Percentiles rank a stretch among this genome's conserved stretches.
phyloP scores from a whole-genome alignment of 2,888 invertebrate species.

The Pammene fasciana region DNA sequence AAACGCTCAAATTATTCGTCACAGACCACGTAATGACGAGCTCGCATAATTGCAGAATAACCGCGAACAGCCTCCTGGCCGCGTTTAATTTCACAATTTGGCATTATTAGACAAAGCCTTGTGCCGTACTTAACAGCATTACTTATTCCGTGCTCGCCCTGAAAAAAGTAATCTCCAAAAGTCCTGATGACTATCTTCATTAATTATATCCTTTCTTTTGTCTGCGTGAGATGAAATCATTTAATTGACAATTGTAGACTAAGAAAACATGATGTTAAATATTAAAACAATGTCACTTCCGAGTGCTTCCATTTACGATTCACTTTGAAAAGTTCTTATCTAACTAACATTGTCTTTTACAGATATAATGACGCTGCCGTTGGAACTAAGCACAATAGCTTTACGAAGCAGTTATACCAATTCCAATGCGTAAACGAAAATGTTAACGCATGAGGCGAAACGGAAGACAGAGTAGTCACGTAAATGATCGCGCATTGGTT shows the following conservation, averaged over 20 bases:
- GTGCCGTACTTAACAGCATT: constrained; percentile 23
- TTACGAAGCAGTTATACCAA: constrained; percentile 45
- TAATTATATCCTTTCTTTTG: constrained; percentile 25
- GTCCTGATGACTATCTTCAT: constrained; percentile 30
- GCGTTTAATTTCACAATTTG: constrained; percentile 75
- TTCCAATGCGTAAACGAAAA: constrained; percentile 58
- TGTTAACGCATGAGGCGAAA: constrained; percentile 72
- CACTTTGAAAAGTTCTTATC: neutral
- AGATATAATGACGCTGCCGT: constrained; percentile 63
- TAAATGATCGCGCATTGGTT: constrained; percentile 68
- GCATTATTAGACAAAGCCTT: constrained; percentile 48
- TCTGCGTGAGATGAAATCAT: neutral
- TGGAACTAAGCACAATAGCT: constrained; percentile 49
- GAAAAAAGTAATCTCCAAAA: constrained; percentile 19
- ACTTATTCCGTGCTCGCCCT: constrained; percentile 26
- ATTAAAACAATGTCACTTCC: neutral
- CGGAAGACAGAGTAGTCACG: constrained; percentile 66
- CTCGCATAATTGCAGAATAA: constrained; percentile 79
- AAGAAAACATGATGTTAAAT: constrained; percentile 3
- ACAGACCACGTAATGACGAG: constrained; percentile 76
- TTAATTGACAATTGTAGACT: constrained; percentile 1
- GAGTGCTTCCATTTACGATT: neutral
- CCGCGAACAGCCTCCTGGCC: constrained; percentile 70
- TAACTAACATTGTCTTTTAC: constrained; percentile 52
- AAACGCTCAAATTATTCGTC: constrained; percentile 74